phyloP scores from a whole-genome alignment of 1,140 invertebrate species.

The Anastrepha obliqua region DNA sequence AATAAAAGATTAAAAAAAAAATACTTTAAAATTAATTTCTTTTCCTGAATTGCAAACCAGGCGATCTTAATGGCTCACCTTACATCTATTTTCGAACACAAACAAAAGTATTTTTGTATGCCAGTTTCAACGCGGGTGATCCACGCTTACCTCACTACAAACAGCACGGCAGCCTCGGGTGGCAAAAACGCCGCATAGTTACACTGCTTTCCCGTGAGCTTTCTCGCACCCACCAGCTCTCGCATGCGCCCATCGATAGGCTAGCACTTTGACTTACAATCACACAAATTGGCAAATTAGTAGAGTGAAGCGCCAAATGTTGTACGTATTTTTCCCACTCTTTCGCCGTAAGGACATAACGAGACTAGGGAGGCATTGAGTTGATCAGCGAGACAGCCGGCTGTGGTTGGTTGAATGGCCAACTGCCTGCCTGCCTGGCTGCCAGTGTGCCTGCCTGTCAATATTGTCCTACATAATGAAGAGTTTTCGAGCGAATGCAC shows the following conservation, averaged over 20 bases:
- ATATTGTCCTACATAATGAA: background rate
- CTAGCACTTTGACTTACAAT: background rate
- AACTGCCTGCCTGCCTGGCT: background rate
- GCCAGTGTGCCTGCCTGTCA: background rate
- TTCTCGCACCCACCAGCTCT: background rate
- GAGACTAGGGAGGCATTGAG: background rate
- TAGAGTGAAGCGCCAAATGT: background rate
- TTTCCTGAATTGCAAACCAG: too few species aligned
- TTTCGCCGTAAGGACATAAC: background rate
- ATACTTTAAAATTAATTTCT: too few species aligned
- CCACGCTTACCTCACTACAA: background rate
- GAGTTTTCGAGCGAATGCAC: background rate
- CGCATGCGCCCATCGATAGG: background rate
- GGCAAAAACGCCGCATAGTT: background rate
- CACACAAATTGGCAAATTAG: constrained; percentile 15
- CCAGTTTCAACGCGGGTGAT: too few species aligned
- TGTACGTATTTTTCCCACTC: background rate
- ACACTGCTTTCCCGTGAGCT: background rate
- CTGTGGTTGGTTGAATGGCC: background rate
- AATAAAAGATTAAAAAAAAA: too few species aligned
- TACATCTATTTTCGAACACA: too few species aligned
- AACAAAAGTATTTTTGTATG: too few species aligned
- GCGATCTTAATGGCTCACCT: too few species aligned
- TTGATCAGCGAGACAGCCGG: background rate
- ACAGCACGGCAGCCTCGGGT: background rate